Evolutionary conservation across 2,797 vertebrate species (phyloP), one percentile per base, ranked within the genome.

Genomic region (Pseudomugil tenellus): DNA sequence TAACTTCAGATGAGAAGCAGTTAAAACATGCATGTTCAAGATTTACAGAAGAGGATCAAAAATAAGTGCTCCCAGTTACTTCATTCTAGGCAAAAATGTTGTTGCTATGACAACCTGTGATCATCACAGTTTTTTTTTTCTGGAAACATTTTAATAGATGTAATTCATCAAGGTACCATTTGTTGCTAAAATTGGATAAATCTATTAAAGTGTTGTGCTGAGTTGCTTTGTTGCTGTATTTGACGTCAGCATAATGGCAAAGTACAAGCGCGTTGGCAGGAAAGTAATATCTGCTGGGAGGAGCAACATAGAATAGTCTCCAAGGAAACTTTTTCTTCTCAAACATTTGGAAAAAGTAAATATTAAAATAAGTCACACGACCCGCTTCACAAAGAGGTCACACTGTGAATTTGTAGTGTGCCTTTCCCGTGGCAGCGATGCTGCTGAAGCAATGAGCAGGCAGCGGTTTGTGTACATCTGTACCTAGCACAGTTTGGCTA

Each of bases 101-200:
- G 77, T 84, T 53, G 8, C 72, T 59, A 74, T 76, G 49, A 70
- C 56, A 81, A 81, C 65, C 19, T 14, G 19, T 1, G 3, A 63
- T 54, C 21, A 31, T 66, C 16, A 32, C 17, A 6, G 2, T 46
- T 39, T 70, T 80, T 70, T 80, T 65, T 68, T 6, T 48, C 43
- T 53, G 56, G 29, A 37, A 77, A 54, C 29, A 17, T 54, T 73
- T 23, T 66, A 35, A 79, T 58, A 37, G 25, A 55, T 62, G 68
- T 65, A 32, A 52, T 58, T 54, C 60, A 64, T 62, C 25, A 32
- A 6, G 35, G 17, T 54, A 46, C 17, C 52, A 43, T 48, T 14
- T 7, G 19, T 51, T 1, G 11, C n/a, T 49, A 35, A 35, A 68
- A 37, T 17, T 29, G 49, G 58, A 31, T 37, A 2, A 61, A 49